Conservation (phyloP, 2,797 vertebrate species). For the Eremophila alpestris region DNA sequence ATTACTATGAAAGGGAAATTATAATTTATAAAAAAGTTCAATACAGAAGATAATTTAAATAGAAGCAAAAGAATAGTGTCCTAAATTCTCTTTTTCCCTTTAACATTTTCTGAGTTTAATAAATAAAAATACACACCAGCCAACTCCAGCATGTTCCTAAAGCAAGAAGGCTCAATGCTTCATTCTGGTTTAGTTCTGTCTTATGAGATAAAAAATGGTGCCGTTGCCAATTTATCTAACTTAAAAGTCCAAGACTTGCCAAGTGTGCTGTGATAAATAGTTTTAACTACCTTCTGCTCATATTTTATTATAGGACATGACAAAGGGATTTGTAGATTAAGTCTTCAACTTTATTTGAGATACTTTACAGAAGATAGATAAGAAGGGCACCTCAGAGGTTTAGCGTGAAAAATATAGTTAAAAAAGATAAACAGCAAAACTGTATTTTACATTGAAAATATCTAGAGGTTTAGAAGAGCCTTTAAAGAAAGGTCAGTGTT, state of each 20-base stretch:
- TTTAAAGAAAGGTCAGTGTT: not conserved
- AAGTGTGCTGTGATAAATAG: constrained; percentile 14
- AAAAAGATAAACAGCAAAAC: not conserved
- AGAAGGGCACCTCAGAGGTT: not conserved
- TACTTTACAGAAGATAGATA: not conserved
- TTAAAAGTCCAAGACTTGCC: constrained; percentile 4
- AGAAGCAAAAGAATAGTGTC: not conserved
- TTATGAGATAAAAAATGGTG: not conserved
- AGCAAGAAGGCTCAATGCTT: not conserved
- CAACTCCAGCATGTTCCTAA: not conserved
- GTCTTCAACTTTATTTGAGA: not conserved
- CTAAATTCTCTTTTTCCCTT: not conserved
- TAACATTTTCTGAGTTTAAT: not conserved
- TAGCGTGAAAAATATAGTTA: not conserved
- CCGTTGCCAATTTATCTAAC: constrained; percentile 25
- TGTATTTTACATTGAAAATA: not conserved
- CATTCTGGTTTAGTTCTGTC: not conserved
- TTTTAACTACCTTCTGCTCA: not conserved
- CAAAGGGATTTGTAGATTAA: constrained; percentile 36
- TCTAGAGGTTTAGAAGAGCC: not conserved
- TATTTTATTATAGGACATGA: not conserved
- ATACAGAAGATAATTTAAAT: not conserved
- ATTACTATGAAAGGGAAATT: not conserved
- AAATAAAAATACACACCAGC: not conserved
- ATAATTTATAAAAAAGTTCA: not conserved